Evolutionary conservation across 2,888 invertebrate genomes (phyloP), one percentile per base, ranked within the genome.

Genomic region (Ptychoptera contaminata): DNA sequence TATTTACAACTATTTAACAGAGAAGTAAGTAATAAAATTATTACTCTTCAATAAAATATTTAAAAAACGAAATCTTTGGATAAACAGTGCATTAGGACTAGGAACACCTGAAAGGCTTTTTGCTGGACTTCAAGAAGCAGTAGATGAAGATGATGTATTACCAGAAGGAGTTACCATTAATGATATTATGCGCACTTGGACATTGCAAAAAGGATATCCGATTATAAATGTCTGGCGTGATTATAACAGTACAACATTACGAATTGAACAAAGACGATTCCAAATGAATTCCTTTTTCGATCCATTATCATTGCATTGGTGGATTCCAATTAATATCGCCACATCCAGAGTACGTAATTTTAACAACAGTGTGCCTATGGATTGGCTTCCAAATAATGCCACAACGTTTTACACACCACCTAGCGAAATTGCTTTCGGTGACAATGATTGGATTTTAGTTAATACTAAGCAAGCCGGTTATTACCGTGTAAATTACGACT

Each of bases 401-500:
- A 15, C n/a, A 3, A 30, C 16, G 4, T 11, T 11, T 12, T 12
- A 37, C 6, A 31, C 6, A 11, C 36, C 30, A 15, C 12, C 30
- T 9, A 11, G 15, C 5, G 7, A 8, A 15, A 29, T 15, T 37
- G 29, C n/a, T 37, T 32, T n/a, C 31, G n/a, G 3, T 10, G 8
- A 11, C 8, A 16, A 16, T 8, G 9, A 58, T 2, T 73, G 71
- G 71, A 49, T 72, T 9, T 59, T 73, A 36, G 55, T 71, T 8
- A 74, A 74, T 52, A 58, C 63, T 12, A 65, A 69, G 49, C 65
- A 68, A 56, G 66, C 65, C 41, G 68, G 69, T 35, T 8, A 42
- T 57, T 79, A 74, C 60, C 63, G 78, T 54, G 76, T 78, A 2
- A 76, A 78, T 56, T 82, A 82, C 50, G 78, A 81, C 37, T 49